Evolutionary conservation across 2,888 invertebrate genomes (phyloP), one percentile per base, ranked within the genome.

Genomic region (Zootermopsis nevadensis): DNA sequence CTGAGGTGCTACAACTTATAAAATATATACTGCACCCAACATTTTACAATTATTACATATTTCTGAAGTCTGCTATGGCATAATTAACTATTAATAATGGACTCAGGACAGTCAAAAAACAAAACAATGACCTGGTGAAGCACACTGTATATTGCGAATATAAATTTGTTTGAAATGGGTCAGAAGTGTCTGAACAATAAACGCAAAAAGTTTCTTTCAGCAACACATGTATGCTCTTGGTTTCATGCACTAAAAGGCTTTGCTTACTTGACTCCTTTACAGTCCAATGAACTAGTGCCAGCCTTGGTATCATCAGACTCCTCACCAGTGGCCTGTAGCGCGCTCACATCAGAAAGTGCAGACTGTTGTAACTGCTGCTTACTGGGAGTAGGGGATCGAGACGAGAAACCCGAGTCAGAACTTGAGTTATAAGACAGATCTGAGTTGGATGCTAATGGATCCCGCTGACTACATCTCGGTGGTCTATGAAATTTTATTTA

Each of bases 381-480:
- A 53, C 77, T 84, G 10, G 84, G 85, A 38, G 83, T 84, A 12
- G 85, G 85, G 7, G 85, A 84, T 27, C 84, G 82, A 55, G 84
- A 85, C 10, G 85, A 85, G 33, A 85, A 85, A 30, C 85, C 85
- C 66, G 83, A 83, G 81, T 85, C 85, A 33, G 85, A 84, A 48
- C 81, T 83, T 19, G 79, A 79, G 53, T 60, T 66, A 38, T 66
- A 66, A 35, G 55, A 33, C 15, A 79, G n/a, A 19, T 79, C 79
- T 48, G 79, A 66, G 31, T 38, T 67, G 27, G 67, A 22, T 33
- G 67, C 60, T 38, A 42, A 4, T 76, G 35, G 35, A 80, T 60
- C 82, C 27, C 82, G 82, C 15, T 76, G 53, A 15, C 31, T 33
- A 81, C 74, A 74, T 35, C 82, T 53, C 27, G 82, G 82, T 77